These are phyloP conservation scores for Tetranychus truncatus DNA, from an alignment of 2,888 invertebrate species.

Conservation along the genomic window DNA sequence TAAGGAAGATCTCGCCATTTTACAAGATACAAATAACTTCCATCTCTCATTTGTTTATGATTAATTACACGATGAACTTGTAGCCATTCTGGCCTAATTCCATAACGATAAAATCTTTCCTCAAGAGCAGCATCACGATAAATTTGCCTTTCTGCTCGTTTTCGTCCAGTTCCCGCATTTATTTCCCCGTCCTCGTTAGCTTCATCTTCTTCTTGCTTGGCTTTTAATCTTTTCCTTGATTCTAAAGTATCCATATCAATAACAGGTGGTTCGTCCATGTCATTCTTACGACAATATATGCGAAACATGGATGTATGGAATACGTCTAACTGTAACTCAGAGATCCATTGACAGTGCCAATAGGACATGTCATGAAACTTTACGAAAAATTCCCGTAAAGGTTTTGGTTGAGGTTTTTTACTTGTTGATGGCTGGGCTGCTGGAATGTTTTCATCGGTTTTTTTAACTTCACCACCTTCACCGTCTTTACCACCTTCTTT, in stretches of 20 bases:
- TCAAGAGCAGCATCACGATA: slow-evolving; percentile 31
- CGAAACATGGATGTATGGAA: slow-evolving; percentile 84
- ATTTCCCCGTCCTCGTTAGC: slow-evolving; percentile 30
- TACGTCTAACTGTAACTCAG: slow-evolving; percentile 79
- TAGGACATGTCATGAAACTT: slow-evolving; percentile 93
- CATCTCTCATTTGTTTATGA: slow-evolving; percentile 42
- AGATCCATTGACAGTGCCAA: slow-evolving; percentile 96
- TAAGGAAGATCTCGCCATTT: slow-evolving; percentile 96
- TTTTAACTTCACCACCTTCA: slow-evolving; percentile 23
- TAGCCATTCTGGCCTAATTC: slow-evolving; percentile 94
- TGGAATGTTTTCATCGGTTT: slow-evolving; percentile 28
- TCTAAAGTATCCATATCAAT: slow-evolving; percentile 48
- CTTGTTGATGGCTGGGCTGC: slow-evolving; percentile 28
- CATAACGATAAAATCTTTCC: slow-evolving; percentile 55
- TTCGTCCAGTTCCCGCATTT: slow-evolving; percentile 24
- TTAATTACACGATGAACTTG: slow-evolving; percentile 88
- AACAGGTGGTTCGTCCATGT: slow-evolving; percentile 93
- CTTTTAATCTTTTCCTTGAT: slow-evolving; percentile 3
- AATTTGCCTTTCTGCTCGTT: slow-evolving; percentile 37
- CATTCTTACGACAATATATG: slow-evolving; percentile 79
- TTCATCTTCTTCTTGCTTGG: slow-evolving; percentile 56
- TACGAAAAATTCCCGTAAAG: slow-evolving; percentile 77
- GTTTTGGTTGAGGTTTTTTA: slow-evolving; percentile 35
- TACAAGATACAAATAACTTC: slow-evolving; percentile 66
- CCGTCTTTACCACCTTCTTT: slow-evolving; percentile 27